Evolutionary conservation across 2,797 vertebrate species (phyloP).

Genomic region (Pseudocheirus occidentalis): DNA sequence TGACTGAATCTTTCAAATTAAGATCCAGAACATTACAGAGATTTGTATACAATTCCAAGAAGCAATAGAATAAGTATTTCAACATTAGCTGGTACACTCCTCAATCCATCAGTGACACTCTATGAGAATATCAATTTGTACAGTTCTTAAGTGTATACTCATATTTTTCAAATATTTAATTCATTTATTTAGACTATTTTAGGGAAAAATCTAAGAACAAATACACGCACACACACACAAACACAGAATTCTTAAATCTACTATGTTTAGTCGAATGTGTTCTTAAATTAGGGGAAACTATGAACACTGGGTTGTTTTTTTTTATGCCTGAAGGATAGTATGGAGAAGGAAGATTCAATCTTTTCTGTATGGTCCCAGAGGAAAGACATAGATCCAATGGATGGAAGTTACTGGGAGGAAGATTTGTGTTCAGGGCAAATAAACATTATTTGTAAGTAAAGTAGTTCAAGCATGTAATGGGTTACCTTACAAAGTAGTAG

Average conservation of each 20-base stretch:
- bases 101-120: constrained; percentile 59
- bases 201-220: constrained; percentile 54
- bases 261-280: not conserved
- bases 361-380: not conserved
- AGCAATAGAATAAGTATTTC: constrained; percentile 71
- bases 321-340: not conserved
- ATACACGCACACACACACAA: not conserved
- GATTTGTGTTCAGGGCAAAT: not conserved
- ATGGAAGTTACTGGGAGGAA: not conserved
- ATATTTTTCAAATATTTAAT: constrained; percentile 69
- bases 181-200: constrained; percentile 64
- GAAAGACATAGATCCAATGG: not conserved
- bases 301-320: not conserved
- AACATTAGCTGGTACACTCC: constrained; percentile 72
- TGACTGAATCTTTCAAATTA: constrained; percentile 79
- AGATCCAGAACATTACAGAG: constrained; percentile 73
- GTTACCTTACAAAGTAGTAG: not conserved
- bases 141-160: constrained; percentile 59
- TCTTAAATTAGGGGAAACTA: not conserved
- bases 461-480: not conserved
- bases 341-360: not conserved
- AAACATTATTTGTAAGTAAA: not conserved
- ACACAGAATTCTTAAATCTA: not conserved
- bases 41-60: constrained; percentile 72
- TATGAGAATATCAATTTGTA: constrained; percentile 53